Base-by-base conservation (phyloP, 2,113 vertebrate species). In the Hystrix brachyura region DNA sequence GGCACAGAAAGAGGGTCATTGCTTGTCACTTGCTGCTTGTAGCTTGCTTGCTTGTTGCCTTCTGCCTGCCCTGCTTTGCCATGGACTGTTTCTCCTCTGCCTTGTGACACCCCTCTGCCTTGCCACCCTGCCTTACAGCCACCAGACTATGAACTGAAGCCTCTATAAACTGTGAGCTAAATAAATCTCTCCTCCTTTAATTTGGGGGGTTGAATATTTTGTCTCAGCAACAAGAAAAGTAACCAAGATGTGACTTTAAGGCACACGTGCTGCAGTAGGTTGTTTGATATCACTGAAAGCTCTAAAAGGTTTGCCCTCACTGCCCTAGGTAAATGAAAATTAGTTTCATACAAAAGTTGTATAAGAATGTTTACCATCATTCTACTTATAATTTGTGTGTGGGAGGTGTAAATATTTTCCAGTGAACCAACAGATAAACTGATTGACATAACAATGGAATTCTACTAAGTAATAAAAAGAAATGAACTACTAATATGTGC, bases 391-490 rank as follows among this genome's bases (percentile, higher is more conserved):
- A 74, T 5, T 5, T 23, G 4, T 34, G 32, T 12, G 69, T 62
- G n/a, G 18, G 1, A 38, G 46, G n/a, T 25, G 38, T 78, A 76
- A 83, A 78, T 74, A 78, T 78, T 72, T 83, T 67, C 65, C 38
- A 60, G 5, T 74, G 57, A 90, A 25, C 74, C 88, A 87, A 84
- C 15, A 87, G 34, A 92, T 86, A 80, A 95, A 78, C 1, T 78
- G 6, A 17, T 60, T 78, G 6, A 17, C 51, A 84, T 71, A 84
- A 84, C 32, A 96, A 55, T 67, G 62, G 60, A 92, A 94, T 38
- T 92, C 71, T 64, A 79, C 29, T 79, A 8, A 53, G 51, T 57
- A 72, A 51, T 59, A 91, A 91, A 91, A 91, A 87, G 25, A 38
- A 94, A 65, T 88, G 12, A 92, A 92, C 62, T 48, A 81, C 32